Conservation (phyloP, 2,888 invertebrate species). For the Xestobium rufovillosum region DNA sequence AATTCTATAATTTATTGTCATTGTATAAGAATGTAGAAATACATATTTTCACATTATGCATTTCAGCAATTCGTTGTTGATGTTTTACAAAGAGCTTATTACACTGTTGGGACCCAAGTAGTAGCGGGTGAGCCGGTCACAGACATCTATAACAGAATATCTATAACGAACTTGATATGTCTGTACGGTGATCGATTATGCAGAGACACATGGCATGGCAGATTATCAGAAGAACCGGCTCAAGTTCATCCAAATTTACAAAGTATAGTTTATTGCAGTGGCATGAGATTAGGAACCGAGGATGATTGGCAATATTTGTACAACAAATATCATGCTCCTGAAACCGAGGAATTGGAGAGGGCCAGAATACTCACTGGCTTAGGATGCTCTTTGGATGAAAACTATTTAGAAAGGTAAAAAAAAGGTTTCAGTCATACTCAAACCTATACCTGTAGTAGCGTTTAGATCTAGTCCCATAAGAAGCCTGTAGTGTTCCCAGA, state of each 20-base stretch:
- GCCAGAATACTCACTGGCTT: not conserved
- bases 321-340: not conserved
- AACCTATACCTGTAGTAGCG: too few species aligned
- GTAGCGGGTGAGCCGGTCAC: not conserved
- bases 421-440: not conserved
- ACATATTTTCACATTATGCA: too few species aligned
- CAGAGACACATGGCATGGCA: not conserved
- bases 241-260: not conserved
- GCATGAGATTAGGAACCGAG: not conserved
- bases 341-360: not conserved
- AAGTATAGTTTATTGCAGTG: not conserved
- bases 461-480: too few species aligned
- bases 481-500: too few species aligned
- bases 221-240: too few species aligned
- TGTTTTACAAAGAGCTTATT: not conserved
- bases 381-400: not conserved
- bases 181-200: not conserved
- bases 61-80: not conserved
- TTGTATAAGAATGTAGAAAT: too few species aligned
- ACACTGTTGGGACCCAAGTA: not conserved
- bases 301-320: slow-evolving; percentile 1
- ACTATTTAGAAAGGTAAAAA: not conserved
- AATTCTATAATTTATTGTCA: too few species aligned
- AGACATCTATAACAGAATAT: not conserved
- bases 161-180: not conserved